A percentile compares a stretch with the other conserved stretches of the same genome.
phyloP scores from a whole-genome alignment of 2,888 invertebrate genomes.

The Stenodema calcarata region DNA sequence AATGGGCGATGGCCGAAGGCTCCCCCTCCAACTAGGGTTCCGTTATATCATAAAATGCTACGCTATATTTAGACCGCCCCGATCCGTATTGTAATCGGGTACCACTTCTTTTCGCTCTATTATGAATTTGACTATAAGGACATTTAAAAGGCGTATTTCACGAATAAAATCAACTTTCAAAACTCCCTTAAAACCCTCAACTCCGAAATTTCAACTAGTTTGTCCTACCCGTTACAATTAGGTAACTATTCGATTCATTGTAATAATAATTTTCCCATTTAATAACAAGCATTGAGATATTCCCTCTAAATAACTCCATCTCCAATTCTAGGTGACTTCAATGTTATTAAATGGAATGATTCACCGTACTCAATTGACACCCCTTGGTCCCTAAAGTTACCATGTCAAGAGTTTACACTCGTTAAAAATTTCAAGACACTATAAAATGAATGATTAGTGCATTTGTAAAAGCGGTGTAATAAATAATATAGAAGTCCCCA shows the following conservation, averaged over 20 bases:
- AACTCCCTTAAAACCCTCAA: too few species aligned
- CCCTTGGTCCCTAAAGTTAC: too few species aligned
- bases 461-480: neutral
- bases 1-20: conserved; percentile 46
- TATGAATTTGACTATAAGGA: neutral
- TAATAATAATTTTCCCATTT: too few species aligned
- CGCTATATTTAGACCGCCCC: conserved; percentile 27
- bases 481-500: neutral
- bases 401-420: neutral
- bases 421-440: neutral
- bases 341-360: neutral
- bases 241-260: too few species aligned
- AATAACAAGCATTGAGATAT: too few species aligned
- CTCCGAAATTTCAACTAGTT: too few species aligned
- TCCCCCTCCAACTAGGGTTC: neutral
- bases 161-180: too few species aligned
- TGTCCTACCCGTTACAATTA: too few species aligned
- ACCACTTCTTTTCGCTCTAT: conserved; percentile 8
- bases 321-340: too few species aligned
- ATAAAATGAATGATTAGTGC: neutral
- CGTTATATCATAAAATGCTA: conserved; percentile 27
- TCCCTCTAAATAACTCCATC: too few species aligned
- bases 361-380: too few species aligned
- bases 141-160: neutral
- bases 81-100: conserved; percentile 31